Base-by-base conservation (phyloP, 2,888 invertebrate genomes). In the Epinotia nisella region DNA sequence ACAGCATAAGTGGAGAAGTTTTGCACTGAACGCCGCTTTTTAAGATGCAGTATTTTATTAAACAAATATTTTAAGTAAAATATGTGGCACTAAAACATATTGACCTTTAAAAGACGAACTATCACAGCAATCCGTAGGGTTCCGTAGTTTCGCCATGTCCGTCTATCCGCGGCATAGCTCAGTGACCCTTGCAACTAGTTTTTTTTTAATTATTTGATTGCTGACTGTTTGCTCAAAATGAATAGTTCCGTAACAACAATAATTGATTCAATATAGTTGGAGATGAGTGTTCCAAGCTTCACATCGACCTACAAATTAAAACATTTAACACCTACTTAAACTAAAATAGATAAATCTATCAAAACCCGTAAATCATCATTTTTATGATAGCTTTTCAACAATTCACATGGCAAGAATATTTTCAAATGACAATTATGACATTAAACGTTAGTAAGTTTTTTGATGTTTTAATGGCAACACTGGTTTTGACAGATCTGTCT, bases 281-380 rank as follows among this genome's bases (percentile, higher is more conserved):
- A 61, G 66, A 66, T 61, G 61, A 53, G 21, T 60, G 69, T 45
- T 65, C 21, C 17, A 72, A 72, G 72, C 72, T 62, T 72, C 72
- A 72, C 72, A 72, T 72, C 56, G 79, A 81, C 72, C 75, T 79
- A 80, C 77, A 75, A 81, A 80, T 85, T 89, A 88, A 83, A 85
- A 84, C 86, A 62, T 67, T 72, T 72, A 72, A 53, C 59, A 60
- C 15, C 55, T 62, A 72, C 72, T 72, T 72, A 72, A 29, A 29
- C 49, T 72, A 71, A 68, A 74, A 67, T 80, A 81, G 79, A 80
- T 9, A 83, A 86, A 85, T 84, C 83, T 84, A 86, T 82, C 83
- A 81, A 81, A 79, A 82, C 80, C 75, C 75, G 49, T 62, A 61
- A 29, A 29, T 35, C 15, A 11, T n/a, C 24, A 51, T 39, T 39